Evolutionary conservation across 2,113 vertebrate species (phyloP), one percentile per base, ranked within the genome.

Genomic region (Ia io): DNA sequence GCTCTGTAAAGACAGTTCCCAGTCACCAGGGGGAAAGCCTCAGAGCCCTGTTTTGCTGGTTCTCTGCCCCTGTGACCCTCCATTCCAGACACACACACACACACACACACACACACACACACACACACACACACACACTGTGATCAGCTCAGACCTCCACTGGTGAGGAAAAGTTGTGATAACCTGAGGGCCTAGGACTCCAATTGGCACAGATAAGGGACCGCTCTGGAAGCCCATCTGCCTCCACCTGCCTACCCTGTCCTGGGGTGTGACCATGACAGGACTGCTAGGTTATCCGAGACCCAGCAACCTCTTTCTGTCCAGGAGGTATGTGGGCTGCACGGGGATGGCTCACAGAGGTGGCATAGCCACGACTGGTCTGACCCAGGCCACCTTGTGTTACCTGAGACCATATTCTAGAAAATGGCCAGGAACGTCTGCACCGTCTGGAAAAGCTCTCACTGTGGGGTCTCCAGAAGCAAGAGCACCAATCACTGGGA

Each of bases 111-210:
- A 61, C 12, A n/a, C n/a, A 70, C 44, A 89, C 59, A 49, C 0
- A 1, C 6, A 70, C 44, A 89, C 59, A 49, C 0, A 1, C 6
- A 3, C 28, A 61, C 25, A 61, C 59, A 61, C 12, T 35, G 23
- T 0, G 20, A 7, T n/a, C 35, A 5, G 1, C 10, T 59, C 11
- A 0, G 25, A 30, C 32, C 40, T 47, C 73, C 40, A n/a, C n/a
- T n/a, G n/a, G 11, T 10, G 30, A 63, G 4, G 61, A 30, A 63
- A 63, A 6, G 61, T 12, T 0, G 5, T 63, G 61, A 63, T 0
- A 5, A 12, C 61, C 61, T 63, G 61, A 63, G 28, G 61, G 61
- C 59, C 8, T 28, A 61, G 1, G 23, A 28, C 12, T 28, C 23
- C 23, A 23, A 61, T 11, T 25, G 59, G 59, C 23, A n/a, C 74